Evolutionary conservation across 2,888 invertebrate species (phyloP), one percentile per base, ranked within the genome.

Genomic region (Agonopterix arenella): DNA sequence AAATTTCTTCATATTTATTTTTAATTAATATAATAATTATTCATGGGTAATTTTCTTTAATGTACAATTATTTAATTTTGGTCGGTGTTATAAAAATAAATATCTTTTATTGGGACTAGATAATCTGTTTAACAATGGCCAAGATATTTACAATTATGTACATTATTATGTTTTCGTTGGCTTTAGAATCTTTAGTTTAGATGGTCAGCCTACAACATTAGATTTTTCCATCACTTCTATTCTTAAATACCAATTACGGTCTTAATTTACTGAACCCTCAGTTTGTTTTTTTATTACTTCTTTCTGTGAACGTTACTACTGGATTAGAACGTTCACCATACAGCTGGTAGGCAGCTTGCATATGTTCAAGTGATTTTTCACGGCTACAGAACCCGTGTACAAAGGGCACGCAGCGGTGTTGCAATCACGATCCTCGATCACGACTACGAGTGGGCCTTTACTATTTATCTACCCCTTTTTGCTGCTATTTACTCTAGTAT

Each of bases 361-460:
- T 80, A 81, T 85, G 89, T 86, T 82, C 79, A 77, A 84, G 82
- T 88, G 84, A 86, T 88, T 88, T 88, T 89, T 89, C 89, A 89
- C 88, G 84, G 88, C 82, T 84, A 73, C 79, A 73, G 76, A 79
- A 83, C 85, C 80, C 79, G 11, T 83, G 85, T 84, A 73, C 85
- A 88, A 88, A 88, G 89, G 85, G 82, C 85, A 86, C 82, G 82
- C 85, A 84, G 82, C 80, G 72, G 85, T 88, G 88, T 88, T 77
- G 84, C 78, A 88, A 88, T 89, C 88, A 88, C 88, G 88, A 89
- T 80, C 79, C 82, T 63, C 65, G 84, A 89, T 88, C 88, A 89
- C 88, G 88, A 89, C 85, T 62, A 46, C 13, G 8, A 38, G 18
- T 73, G 71, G 74, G 74, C 76, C 76, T 81, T 74, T 73, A 75